Evolutionary conservation across 2,888 invertebrate genomes (phyloP), one percentile per base, ranked within the genome.

Genomic region (Drosophila gaucha): DNA sequence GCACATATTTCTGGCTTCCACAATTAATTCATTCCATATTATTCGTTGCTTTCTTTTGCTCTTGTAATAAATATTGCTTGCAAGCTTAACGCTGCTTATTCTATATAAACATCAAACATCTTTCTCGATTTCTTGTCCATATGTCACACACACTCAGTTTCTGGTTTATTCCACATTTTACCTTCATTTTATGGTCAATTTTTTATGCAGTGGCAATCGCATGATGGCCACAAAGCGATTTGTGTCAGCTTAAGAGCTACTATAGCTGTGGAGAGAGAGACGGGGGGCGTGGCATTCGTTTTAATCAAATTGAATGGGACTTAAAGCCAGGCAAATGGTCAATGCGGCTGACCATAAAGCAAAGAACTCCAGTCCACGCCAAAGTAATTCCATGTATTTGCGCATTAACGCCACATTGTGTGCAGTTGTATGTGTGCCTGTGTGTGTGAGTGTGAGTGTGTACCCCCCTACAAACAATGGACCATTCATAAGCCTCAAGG

Each of bases 401-500:
- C 69, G 74, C 84, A 86, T 86, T 80, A 80, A 74, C 84, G 78
- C 80, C 80, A 69, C 74, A 70, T 73, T 80, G 73, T 56, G 59
- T 31, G 31, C 3, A n/a, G 3, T 9, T 2, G 26, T 14, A 5
- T 26, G 24, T 10, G 31, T 18, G 16, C 12, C 12, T 28, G 18
- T 43, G 30, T 10, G 30, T 30, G 30, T 30, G 41, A 14, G 10
- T 43, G 18, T 16, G n/a, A 4, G 28, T 10, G 31, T 1, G 28
- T 44, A 12, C 3, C 44, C 12, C 28, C 30, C 6, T 4, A 10
- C 38, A 49, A 67, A 74, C 86, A 84, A 86, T 86, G 80, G 74
- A 22, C 33, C 82, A 86, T 86, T 80, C 78, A 82, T 82, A 74
- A 80, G 74, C 68, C 67, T 57, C 73, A 82, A 82, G 82, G 82